Base-by-base conservation (phyloP, 2,888 invertebrate genomes). In the Mesorhabditis belari region DNA sequence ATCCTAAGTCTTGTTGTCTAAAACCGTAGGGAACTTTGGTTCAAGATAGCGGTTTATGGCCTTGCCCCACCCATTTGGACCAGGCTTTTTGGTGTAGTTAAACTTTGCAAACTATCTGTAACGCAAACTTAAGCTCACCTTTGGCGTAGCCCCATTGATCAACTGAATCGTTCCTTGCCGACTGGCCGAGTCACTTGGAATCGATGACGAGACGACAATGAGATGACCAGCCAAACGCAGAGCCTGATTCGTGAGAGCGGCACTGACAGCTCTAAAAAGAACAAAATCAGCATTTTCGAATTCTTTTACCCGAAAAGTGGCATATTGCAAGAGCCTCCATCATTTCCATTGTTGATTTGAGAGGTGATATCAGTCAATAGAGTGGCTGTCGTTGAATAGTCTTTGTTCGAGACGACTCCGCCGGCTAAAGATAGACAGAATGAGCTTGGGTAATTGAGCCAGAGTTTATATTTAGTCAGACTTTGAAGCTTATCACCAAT, bases 271-370 rank as follows among this genome's bases (percentile, higher is more conserved):
- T 59, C 9, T 17, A 23, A 19, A 57, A 6, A 24, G 5, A 5
- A 35, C 21, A 56, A 56, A 44, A 3, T 9, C 6, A 5, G 21
- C 3, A 57, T 17, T 6, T 9, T 4, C 23, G 49, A 44, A 3
- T 44, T 57, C 27, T 19, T 9, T 49, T 35, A 59, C 59, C 28
- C 19, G 44, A 49, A 59, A 21, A 59, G 29, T 17, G 51, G 51
- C 3, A 52, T 19, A 24, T 50, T 64, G 60, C 70, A 71, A n/a
- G 61, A 35, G 52, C 67, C 67, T 5, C 24, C 26, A 49, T 67
- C 66, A 12, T 61, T 63, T 19, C 65, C 63, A 6, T 12, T 35
- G 12, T 44, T 35, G 3, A 24, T 49, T 49, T 62, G 57, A 23
- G 62, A 56, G 12, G 58, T 64, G 9, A 70, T 56, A 24, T 63